Conservation (phyloP, 2,888 invertebrate genomes). For the Calliphora vomitoria region DNA sequence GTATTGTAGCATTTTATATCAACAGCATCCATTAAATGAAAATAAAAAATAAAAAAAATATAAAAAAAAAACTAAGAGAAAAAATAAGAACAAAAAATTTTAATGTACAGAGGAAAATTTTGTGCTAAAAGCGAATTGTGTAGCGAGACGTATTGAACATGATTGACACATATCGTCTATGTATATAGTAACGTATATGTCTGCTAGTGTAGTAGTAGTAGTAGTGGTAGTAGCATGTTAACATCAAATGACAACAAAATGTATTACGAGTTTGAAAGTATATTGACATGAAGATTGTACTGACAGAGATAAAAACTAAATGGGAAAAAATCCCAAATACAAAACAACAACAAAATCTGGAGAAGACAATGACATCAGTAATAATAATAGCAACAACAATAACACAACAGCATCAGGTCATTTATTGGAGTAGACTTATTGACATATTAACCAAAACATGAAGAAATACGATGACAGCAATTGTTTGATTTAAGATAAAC, state of each 20-base stretch:
- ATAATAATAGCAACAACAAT: conserved; percentile 29
- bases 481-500: conserved; percentile 46
- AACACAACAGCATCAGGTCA: conserved; percentile 53
- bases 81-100: not conserved
- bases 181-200: not conserved
- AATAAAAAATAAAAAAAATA: not conserved
- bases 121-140: conserved; percentile 60
- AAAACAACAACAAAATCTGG: conserved; percentile 6
- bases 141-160: conserved; percentile 64
- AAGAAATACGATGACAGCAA: conserved; percentile 18
- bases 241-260: conserved; percentile 68
- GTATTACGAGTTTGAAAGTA: conserved; percentile 63
- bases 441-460: conserved; percentile 60
- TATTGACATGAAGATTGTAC: conserved; percentile 69
- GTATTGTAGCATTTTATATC: conserved; percentile 56
- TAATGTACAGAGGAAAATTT: conserved; percentile 41
- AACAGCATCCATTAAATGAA: conserved; percentile 59
- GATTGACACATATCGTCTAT: conserved; percentile 63
- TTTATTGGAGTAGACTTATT: conserved; percentile 60
- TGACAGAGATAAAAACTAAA: conserved; percentile 49
- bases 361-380: conserved; percentile 61
- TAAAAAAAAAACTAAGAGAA: conserved; percentile 9
- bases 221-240: conserved; percentile 38
- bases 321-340: conserved; percentile 7
- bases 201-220: not conserved